phyloP scores from a whole-genome alignment of 2,113 vertebrate species.

The Gnathonemus longibarbis region DNA sequence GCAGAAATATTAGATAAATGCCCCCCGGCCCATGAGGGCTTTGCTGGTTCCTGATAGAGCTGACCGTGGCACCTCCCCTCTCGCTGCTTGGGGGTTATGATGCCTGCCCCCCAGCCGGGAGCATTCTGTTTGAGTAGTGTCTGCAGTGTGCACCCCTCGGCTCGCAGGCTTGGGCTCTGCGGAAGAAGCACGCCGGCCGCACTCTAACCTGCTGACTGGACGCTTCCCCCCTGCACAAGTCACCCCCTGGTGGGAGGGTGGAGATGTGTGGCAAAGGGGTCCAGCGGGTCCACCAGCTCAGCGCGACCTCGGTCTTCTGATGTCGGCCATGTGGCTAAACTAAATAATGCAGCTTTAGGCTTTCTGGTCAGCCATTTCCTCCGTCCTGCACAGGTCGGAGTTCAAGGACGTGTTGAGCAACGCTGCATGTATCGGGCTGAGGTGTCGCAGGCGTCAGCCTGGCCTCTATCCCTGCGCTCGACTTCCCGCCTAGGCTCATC shows the following conservation, averaged over 20 bases:
- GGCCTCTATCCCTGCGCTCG: background rate
- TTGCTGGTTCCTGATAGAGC: background rate
- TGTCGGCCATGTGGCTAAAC: background rate
- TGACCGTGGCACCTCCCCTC: background rate
- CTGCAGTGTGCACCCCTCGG: background rate
- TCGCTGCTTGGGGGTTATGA: background rate
- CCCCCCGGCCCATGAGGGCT: background rate
- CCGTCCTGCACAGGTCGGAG: background rate
- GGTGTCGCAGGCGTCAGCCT: background rate
- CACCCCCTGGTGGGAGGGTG: background rate
- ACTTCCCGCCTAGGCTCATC: background rate
- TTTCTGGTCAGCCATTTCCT: background rate
- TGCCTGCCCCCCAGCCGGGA: background rate
- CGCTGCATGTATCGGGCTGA: background rate
- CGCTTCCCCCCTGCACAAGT: background rate
- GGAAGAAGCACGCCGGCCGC: background rate
- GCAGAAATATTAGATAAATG: background rate
- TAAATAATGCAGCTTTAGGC: background rate
- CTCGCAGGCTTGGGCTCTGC: background rate
- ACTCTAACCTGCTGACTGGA: slow-evolving; percentile 3
- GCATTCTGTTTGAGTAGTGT: background rate
- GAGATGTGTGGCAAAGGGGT: background rate
- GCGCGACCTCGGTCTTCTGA: background rate
- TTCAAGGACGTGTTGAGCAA: background rate
- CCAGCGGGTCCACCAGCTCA: background rate